Conservation (phyloP, 2,113 vertebrate species). For the Chloropsis hardwickii region DNA sequence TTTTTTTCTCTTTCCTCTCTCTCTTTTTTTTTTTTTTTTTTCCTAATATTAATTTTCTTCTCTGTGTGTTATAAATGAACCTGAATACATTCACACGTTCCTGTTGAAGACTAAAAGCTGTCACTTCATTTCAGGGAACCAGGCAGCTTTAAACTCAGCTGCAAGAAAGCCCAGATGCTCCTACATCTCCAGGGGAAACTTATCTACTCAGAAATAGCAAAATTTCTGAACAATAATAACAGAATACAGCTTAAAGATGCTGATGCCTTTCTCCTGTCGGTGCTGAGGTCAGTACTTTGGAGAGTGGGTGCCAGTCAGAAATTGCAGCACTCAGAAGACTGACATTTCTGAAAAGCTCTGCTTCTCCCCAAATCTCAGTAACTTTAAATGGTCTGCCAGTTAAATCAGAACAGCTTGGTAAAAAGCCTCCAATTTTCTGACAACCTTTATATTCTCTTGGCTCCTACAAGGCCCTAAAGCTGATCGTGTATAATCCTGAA, state of each 20-base stretch:
- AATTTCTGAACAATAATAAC: slow-evolving; percentile 45
- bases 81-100: slow-evolving; percentile 45
- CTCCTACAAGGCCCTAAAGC: slow-evolving; percentile 58
- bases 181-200: slow-evolving; percentile 56
- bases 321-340: neutral
- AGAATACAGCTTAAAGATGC: slow-evolving; percentile 36
- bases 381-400: slow-evolving; percentile 45
- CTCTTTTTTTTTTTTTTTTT: too few relatives aligned
- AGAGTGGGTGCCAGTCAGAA: slow-evolving; percentile 48
- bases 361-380: slow-evolving; percentile 18
- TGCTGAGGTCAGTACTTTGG: slow-evolving; percentile 36
- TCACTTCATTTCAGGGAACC: slow-evolving; percentile 62
- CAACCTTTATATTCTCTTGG: slow-evolving; percentile 67
- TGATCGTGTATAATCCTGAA: slow-evolving; percentile 59
- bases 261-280: neutral
- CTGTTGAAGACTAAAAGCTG: slow-evolving; percentile 64
- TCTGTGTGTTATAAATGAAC: slow-evolving; percentile 65
- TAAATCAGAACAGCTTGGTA: neutral
- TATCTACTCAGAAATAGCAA: slow-evolving; percentile 38
- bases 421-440: slow-evolving; percentile 63
- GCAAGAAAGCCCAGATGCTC: slow-evolving; percentile 69
- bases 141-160: slow-evolving; percentile 67
- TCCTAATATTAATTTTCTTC: slow-evolving; percentile 46
- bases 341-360: slow-evolving; percentile 49
- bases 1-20: neutral